Conservation (phyloP, 2,113 vertebrate species). For the Sapayoa aenigma region DNA sequence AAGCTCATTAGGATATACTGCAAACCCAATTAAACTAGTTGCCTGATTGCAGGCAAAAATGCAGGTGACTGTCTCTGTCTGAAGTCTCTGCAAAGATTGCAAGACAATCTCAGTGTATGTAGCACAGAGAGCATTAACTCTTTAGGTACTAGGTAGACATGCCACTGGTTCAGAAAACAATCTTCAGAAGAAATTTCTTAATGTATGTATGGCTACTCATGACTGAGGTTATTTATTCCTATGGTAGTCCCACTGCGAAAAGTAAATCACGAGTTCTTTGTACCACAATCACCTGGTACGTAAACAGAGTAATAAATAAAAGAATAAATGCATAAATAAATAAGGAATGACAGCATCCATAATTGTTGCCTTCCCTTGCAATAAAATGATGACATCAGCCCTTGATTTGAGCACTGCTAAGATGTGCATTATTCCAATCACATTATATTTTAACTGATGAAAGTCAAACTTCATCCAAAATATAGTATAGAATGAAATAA, state of each 20-base stretch:
- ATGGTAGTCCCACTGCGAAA: not conserved
- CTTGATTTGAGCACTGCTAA: not conserved
- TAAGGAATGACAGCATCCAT: not conserved
- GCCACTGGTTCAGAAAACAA: not conserved
- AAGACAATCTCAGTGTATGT: not conserved
- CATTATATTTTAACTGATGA: not conserved
- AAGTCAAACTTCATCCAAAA: not conserved
- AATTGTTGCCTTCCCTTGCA: not conserved
- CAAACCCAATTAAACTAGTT: slow-evolving; percentile 16
- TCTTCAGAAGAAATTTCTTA: not conserved
- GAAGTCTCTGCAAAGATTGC: not conserved
- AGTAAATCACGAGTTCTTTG: not conserved
- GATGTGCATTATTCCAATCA: not conserved
- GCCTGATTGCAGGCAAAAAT: slow-evolving; percentile 7
- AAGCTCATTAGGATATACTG: slow-evolving; percentile 20
- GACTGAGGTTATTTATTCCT: not conserved
- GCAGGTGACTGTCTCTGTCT: not conserved
- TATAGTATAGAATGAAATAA: not conserved
- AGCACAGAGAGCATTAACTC: not conserved
- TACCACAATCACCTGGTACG: not conserved
- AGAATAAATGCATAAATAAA: not conserved
- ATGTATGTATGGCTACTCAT: not conserved
- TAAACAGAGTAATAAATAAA: not conserved
- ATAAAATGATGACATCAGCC: not conserved
- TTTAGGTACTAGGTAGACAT: not conserved